phyloP scores from a whole-genome alignment of 2,888 invertebrate genomes.

The Oscheius onirici region DNA sequence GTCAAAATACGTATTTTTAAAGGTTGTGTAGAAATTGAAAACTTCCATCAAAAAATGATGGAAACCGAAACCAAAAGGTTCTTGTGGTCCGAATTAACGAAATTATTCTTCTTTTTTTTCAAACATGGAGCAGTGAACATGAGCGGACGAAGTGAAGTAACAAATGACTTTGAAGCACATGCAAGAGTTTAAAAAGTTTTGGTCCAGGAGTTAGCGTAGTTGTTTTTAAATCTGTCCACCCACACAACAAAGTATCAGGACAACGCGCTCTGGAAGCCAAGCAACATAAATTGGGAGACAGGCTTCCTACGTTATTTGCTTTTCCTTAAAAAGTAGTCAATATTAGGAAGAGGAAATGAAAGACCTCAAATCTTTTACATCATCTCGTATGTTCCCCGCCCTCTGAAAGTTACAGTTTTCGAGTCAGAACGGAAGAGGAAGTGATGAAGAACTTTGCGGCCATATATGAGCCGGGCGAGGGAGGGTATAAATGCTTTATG shows the following conservation, averaged over 20 bases:
- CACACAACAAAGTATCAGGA: background rate
- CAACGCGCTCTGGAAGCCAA: constrained; percentile 5
- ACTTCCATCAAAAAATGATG: no score
- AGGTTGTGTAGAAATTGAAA: no score
- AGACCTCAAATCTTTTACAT: background rate
- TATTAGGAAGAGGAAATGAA: background rate
- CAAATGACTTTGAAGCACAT: no score
- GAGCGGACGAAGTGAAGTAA: no score
- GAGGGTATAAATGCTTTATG: constrained; percentile 1
- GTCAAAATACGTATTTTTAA: no score
- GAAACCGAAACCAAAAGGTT: no score
- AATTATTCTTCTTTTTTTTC: no score
- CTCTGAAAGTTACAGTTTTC: background rate
- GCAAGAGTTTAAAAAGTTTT: no score
- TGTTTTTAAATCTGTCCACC: background rate
- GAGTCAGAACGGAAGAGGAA: background rate
- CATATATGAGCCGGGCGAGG: background rate
- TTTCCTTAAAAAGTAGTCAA: background rate
- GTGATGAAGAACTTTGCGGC: background rate
- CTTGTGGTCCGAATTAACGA: no score
- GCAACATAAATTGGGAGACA: background rate
- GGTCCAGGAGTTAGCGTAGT: no score
- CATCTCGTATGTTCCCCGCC: background rate
- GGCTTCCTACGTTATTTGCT: constrained; percentile 4
- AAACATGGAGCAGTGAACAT: no score